Evolutionary conservation across 2,797 vertebrate species (phyloP).

Genomic region (Vultur gryphus): DNA sequence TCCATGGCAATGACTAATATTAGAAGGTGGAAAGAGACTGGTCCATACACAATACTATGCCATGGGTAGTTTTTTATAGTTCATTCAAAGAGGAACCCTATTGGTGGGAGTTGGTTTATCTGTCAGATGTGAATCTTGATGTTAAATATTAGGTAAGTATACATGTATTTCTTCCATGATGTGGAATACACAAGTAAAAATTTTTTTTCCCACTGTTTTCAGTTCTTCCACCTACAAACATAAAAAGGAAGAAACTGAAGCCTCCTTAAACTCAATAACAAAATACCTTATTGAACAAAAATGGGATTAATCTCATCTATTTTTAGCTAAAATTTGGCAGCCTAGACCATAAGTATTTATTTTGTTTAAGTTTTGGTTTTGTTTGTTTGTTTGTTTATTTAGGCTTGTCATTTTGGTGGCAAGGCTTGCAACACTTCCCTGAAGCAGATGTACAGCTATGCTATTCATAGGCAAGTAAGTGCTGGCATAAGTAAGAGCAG

Average conservation of each 20-base stretch:
- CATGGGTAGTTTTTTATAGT: neutral
- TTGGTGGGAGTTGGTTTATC: neutral
- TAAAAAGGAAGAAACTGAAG: neutral
- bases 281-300: neutral
- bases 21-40: neutral
- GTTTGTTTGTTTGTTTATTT: neutral
- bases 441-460: neutral
- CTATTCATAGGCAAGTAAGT: neutral
- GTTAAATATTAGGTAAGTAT: neutral
- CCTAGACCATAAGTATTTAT: neutral
- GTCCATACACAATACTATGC: neutral
- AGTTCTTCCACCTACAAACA: neutral
- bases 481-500: neutral
- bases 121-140: neutral
- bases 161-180: neutral
- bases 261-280: neutral
- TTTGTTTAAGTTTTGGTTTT: accelerated
- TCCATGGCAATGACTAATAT: neutral
- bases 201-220: accelerated
- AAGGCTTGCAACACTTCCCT: neutral
- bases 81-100: neutral
- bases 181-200: neutral
- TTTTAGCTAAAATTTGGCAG: neutral
- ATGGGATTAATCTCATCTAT: accelerated
- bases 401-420: neutral